phyloP scores from a whole-genome alignment of 2,113 vertebrate genomes.

The Perca flavescens region DNA sequence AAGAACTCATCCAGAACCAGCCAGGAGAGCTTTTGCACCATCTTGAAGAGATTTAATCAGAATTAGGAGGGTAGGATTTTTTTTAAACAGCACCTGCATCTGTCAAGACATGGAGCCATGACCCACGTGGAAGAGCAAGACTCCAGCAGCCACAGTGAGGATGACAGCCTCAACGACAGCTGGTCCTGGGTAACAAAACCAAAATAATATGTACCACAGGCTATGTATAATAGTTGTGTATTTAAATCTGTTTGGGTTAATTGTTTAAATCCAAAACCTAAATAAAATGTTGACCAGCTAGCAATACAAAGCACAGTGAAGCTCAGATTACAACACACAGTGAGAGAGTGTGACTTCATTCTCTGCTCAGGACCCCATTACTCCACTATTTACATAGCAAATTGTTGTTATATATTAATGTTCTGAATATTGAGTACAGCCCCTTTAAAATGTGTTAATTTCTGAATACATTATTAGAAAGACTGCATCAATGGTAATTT shows the following conservation, averaged over 20 bases:
- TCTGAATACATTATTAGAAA: neutral
- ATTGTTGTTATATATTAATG: no score
- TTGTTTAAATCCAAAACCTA: neutral
- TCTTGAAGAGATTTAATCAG: constrained; percentile 7
- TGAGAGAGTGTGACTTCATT: no score
- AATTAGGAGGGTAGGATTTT: neutral
- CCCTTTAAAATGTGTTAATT: neutral
- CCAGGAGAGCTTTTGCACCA: neutral
- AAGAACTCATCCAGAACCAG: constrained; percentile 5
- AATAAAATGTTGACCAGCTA: neutral
- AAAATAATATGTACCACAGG: neutral
- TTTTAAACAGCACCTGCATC: neutral
- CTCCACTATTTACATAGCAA: no score
- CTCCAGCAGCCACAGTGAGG: constrained; percentile 50
- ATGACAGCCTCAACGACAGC: constrained; percentile 59
- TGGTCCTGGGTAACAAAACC: constrained; percentile 82
- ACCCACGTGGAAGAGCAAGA: constrained; percentile 47
- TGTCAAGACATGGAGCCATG: constrained; percentile 63
- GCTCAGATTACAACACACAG: no score
- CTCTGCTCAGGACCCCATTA: no score
- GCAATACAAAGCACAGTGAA: no score
- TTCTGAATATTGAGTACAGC: no score
- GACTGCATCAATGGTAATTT: neutral
- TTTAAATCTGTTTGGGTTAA: neutral
- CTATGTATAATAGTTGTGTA: neutral